phyloP scores from a whole-genome alignment of 2,797 vertebrate species.

The Prionace glauca region DNA sequence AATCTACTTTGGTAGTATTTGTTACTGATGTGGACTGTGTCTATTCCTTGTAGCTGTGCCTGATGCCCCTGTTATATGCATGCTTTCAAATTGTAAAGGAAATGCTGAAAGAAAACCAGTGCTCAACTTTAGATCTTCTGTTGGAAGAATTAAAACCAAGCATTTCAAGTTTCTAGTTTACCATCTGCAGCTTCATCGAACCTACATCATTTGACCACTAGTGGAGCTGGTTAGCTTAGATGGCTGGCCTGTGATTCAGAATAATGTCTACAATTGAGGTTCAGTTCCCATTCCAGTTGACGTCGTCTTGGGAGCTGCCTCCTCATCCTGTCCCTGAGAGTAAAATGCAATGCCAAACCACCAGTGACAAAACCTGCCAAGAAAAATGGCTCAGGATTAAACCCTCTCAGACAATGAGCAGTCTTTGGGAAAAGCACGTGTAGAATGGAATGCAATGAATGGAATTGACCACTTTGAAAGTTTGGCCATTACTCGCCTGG shows the following conservation, averaged over 20 bases:
- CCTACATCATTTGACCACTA: not conserved
- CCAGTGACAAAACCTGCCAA: too few relatives aligned
- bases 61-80: not conserved
- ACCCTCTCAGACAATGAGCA: too few relatives aligned
- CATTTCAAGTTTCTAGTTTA: not conserved
- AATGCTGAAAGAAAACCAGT: not conserved
- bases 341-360: too few relatives aligned
- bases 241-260: too few relatives aligned
- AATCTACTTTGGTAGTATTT: not conserved
- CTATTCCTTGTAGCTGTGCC: not conserved
- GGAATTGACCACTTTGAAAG: not conserved
- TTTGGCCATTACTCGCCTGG: not conserved
- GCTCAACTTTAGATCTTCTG: not conserved
- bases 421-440: too few relatives aligned
- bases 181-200: not conserved
- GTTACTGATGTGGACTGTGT: not conserved
- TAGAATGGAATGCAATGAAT: too few relatives aligned
- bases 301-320: too few relatives aligned
- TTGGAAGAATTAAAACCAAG: not conserved
- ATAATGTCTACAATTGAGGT: too few relatives aligned
- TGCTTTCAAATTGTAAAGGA: not conserved
- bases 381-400: too few relatives aligned
- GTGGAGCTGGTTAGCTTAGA: too few relatives aligned
- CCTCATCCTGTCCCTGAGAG: too few relatives aligned
- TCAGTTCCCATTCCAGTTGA: too few relatives aligned